Percentiles rank a stretch among this genome's conserved stretches.
phyloP scores from a whole-genome alignment of 2,113 vertebrate species.

The Onychostruthus taczanowskii region DNA sequence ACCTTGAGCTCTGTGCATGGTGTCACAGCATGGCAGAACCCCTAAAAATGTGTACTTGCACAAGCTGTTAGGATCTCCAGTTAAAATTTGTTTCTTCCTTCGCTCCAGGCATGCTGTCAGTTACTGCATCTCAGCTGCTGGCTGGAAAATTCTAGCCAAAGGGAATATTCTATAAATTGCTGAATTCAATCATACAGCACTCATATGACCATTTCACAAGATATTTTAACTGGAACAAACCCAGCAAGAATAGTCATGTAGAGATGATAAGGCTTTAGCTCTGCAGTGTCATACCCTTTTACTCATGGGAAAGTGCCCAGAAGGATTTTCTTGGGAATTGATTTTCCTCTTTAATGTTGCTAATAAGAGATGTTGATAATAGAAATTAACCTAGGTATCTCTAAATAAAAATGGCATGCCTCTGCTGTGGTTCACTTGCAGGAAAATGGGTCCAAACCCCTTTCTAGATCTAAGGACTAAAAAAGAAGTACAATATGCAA shows the following conservation, averaged over 20 bases:
- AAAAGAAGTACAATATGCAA: background rate
- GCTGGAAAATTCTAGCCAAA: background rate
- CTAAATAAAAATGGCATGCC: background rate
- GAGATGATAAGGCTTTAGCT: constrained; percentile 1
- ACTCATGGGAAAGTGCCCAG: background rate
- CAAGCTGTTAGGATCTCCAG: background rate
- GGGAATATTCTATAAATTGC: background rate
- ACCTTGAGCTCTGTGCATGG: background rate
- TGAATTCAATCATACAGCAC: background rate
- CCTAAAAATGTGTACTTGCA: background rate
- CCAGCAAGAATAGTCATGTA: background rate
- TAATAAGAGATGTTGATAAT: constrained; percentile 21
- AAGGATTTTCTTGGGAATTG: background rate
- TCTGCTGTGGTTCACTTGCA: background rate
- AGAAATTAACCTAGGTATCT: background rate
- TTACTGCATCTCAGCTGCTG: background rate
- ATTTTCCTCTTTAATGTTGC: constrained; percentile 1
- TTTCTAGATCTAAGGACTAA: background rate
- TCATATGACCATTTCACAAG: background rate
- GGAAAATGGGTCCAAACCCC: background rate
- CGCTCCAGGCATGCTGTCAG: background rate
- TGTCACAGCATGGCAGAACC: background rate
- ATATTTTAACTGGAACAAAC: background rate
- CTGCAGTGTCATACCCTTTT: background rate
- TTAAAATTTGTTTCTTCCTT: background rate